These are phyloP conservation scores for Spongilla lacustris DNA, from an alignment of 37 sponge, comb jelly and placozoan genomes.

Conservation along the genomic window DNA sequence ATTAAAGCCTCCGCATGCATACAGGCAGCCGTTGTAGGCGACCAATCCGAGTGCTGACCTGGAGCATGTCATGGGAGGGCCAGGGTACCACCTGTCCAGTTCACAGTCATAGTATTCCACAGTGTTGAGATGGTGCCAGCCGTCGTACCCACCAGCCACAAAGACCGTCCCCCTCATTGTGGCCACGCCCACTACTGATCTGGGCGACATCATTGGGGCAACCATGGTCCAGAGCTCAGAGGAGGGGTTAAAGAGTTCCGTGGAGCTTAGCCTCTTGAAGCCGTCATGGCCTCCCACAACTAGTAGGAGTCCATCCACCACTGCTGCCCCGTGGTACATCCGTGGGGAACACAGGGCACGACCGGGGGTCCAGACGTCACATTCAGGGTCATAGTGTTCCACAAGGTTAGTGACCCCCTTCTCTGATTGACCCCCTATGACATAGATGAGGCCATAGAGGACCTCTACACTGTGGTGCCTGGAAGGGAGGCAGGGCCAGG, in stretches of 20 bases:
- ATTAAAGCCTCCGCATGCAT: constrained; percentile 71
- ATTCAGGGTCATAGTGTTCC: constrained; percentile 53
- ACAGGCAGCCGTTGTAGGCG: constrained; percentile 25
- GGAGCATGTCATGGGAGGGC: constrained; percentile 18
- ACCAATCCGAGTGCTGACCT: constrained; percentile 64
- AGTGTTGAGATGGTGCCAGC: constrained; percentile 20
- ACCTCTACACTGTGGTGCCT: constrained; percentile 49
- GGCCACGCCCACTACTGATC: constrained; percentile 61
- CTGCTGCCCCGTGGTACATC: constrained; percentile 59
- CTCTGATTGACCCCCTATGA: constrained; percentile 42
- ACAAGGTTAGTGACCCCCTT: constrained; percentile 24
- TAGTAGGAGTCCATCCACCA: constrained; percentile 29
- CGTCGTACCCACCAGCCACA: constrained; percentile 65
- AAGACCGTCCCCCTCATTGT: constrained; percentile 36
- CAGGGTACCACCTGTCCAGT: constrained; percentile 32
- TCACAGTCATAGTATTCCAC: constrained; percentile 58
- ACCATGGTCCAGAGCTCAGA: constrained; percentile 11
- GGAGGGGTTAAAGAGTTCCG: constrained; percentile 45
- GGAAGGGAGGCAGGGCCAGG: too few species aligned
- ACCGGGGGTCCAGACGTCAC: constrained; percentile 38
- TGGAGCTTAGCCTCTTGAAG: constrained; percentile 22
- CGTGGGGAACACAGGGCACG: constrained; percentile 24
- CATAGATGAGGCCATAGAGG: constrained; percentile 59
- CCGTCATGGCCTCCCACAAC: constrained; percentile 72
- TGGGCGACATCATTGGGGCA: constrained; percentile 37